A percentile compares a stretch with the other conserved stretches of the same genome.
These are phyloP conservation scores for Adineta ricciae DNA, from an alignment of 2,888 invertebrate genomes.

Conservation along the genomic window DNA sequence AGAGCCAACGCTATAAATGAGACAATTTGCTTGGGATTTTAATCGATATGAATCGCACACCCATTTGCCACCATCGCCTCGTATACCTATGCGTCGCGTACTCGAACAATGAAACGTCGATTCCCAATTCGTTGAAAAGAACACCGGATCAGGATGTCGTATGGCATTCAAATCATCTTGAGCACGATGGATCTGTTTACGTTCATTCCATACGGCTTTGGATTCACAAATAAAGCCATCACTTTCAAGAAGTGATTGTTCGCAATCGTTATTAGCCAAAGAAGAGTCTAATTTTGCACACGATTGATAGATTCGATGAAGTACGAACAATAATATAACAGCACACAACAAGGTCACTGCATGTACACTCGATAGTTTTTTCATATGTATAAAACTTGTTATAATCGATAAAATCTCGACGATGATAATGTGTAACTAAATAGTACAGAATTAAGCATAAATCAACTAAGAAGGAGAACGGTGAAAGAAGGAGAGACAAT, in stretches of 20 bases:
- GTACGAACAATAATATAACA: too few species aligned
- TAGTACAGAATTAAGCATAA: too few species aligned
- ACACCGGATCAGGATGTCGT: neutral
- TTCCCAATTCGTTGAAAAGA: neutral
- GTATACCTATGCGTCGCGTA: neutral
- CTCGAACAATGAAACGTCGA: neutral
- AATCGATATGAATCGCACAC: neutral
- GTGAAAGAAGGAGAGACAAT: too few species aligned
- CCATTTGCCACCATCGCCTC: neutral
- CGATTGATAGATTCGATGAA: too few species aligned
- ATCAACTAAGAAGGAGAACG: too few species aligned
- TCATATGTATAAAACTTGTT: too few species aligned
- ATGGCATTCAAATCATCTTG: neutral
- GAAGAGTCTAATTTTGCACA: too few species aligned
- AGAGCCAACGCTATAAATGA: neutral
- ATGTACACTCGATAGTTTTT: too few species aligned
- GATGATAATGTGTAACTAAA: too few species aligned
- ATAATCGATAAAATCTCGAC: too few species aligned
- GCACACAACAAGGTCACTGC: too few species aligned
- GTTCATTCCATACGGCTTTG: neutral
- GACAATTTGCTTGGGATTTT: neutral
- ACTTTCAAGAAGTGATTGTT: neutral
- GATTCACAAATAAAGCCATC: neutral
- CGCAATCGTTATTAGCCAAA: neutral
- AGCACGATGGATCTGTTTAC: neutral